These are phyloP conservation scores for Contarinia nasturtii DNA, from an alignment of 1,140 invertebrate species.

Conservation along the genomic window DNA sequence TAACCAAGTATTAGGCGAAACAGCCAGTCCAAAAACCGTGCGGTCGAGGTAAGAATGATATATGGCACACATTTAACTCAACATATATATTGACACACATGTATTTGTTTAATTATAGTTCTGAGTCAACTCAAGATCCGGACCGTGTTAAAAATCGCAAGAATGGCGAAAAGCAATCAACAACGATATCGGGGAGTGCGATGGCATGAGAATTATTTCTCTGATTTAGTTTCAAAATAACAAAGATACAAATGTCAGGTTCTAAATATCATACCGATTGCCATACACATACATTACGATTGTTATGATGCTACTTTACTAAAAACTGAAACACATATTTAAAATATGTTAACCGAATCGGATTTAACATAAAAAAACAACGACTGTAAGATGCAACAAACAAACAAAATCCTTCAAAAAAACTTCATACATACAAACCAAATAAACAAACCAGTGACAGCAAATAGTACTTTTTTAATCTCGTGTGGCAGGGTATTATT, in stretches of 20 bases:
- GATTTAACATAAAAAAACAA: too few species aligned
- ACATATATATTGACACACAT: neutral
- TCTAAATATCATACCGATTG: too few species aligned
- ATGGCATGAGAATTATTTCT: slow-evolving; percentile 39
- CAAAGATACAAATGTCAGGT: slow-evolving; percentile 9
- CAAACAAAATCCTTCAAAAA: too few species aligned
- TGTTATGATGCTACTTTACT: too few species aligned
- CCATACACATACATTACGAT: too few species aligned
- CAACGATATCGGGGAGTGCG: slow-evolving; percentile 45
- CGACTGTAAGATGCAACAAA: too few species aligned
- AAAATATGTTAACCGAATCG: too few species aligned
- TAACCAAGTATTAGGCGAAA: slow-evolving; percentile 27
- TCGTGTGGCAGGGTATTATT: too few species aligned
- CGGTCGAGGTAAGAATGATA: slow-evolving; percentile 24
- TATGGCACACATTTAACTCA: neutral
- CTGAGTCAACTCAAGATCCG: slow-evolving; percentile 27
- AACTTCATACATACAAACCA: too few species aligned
- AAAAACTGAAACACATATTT: too few species aligned
- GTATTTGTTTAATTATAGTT: slow-evolving; percentile 9
- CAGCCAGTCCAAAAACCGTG: slow-evolving; percentile 31
- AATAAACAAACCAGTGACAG: too few species aligned
- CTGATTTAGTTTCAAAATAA: slow-evolving; percentile 25
- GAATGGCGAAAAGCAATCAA: slow-evolving; percentile 29
- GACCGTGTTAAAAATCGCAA: slow-evolving; percentile 28
- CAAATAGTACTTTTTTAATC: too few species aligned